Conservation (phyloP, 2,113 vertebrate species). For the Gila orcuttii region DNA sequence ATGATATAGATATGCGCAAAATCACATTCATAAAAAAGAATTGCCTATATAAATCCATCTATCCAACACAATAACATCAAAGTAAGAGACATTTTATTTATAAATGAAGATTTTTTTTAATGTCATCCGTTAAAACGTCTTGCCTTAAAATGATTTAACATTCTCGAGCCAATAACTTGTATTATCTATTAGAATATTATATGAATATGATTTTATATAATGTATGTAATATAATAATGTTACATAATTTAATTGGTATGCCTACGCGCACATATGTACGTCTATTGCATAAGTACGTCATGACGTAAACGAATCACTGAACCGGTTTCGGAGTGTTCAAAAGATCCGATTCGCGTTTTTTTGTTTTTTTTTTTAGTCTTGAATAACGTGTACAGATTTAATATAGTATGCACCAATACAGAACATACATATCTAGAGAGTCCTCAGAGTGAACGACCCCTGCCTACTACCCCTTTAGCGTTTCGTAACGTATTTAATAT, state of each 20-base stretch:
- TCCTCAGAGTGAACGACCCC: neutral
- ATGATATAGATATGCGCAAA: neutral
- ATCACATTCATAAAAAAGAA: neutral
- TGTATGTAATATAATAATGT: neutral
- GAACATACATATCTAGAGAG: neutral
- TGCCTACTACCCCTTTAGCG: neutral
- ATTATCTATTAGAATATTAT: too few relatives aligned
- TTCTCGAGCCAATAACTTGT: neutral
- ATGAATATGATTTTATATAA: neutral
- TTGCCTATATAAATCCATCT: too few relatives aligned
- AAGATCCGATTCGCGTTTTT: too few relatives aligned
- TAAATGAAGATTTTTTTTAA: too few relatives aligned
- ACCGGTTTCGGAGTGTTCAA: too few relatives aligned
- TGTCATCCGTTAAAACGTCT: neutral
- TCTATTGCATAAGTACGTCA: too few relatives aligned
- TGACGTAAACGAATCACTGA: too few relatives aligned
- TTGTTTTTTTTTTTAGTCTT: too few relatives aligned
- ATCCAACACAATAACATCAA: too few relatives aligned
- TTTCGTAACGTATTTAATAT: neutral
- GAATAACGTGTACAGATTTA: neutral
- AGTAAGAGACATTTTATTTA: too few relatives aligned
- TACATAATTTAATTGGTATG: neutral
- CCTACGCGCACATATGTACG: neutral
- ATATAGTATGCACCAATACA: neutral
- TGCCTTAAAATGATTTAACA: neutral